These are phyloP conservation scores for Adelges cooleyi DNA, from an alignment of 1,140 invertebrate species.

Conservation along the genomic window DNA sequence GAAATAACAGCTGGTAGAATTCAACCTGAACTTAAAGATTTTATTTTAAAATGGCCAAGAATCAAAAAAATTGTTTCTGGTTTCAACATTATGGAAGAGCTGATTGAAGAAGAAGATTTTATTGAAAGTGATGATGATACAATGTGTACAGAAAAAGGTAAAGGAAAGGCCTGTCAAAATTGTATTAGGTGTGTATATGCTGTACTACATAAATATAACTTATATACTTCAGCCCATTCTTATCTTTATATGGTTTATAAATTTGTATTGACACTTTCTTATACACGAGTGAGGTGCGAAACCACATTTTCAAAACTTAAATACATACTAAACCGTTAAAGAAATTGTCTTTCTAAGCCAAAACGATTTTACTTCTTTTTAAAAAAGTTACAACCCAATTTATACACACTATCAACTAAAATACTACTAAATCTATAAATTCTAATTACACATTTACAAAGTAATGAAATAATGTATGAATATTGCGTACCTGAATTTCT, in stretches of 20 bases:
- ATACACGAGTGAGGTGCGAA: background rate
- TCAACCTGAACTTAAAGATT: background rate
- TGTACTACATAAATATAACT: background rate
- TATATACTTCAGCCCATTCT: background rate
- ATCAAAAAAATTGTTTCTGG: background rate
- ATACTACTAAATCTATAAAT: no score
- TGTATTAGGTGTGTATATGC: background rate
- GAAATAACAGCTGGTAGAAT: background rate
- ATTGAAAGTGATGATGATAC: background rate
- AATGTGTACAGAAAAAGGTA: background rate
- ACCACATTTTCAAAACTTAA: background rate
- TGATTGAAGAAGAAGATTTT: background rate
- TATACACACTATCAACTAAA: no score
- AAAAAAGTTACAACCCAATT: no score
- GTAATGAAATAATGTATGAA: no score
- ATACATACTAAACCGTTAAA: background rate
- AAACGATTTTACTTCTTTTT: no score
- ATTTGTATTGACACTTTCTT: background rate
- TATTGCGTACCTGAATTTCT: no score
- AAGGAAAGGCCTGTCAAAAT: background rate
- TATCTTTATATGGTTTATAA: background rate
- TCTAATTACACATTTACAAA: no score
- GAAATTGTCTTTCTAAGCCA: background rate
- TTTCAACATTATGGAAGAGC: background rate
- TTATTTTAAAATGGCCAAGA: conserved; percentile 1